A percentile compares a stretch with the other conserved stretches of the same genome.
Conservation (phyloP, 2,888 invertebrate genomes). For the Eupithecia centaureata region DNA sequence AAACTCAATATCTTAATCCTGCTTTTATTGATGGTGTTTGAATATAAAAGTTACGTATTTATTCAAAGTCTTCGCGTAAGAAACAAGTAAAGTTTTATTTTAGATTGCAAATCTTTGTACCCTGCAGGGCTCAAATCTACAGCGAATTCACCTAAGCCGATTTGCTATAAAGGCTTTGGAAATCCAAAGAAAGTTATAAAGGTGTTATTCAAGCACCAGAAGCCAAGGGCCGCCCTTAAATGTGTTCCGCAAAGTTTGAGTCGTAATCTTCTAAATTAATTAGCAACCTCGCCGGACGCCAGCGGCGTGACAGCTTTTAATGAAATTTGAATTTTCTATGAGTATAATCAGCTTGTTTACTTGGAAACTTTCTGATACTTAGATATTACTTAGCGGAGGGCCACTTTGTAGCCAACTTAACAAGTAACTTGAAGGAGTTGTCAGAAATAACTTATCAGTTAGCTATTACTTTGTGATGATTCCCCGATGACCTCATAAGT, state of each 20-base stretch:
- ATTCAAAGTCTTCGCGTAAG: neutral
- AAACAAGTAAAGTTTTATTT: neutral
- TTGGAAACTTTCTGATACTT: slow-evolving; percentile 16
- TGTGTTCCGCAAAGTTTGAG: neutral
- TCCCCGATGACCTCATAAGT: neutral
- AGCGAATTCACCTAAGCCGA: neutral
- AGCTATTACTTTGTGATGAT: neutral
- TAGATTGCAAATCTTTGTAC: neutral
- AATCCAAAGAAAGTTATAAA: neutral
- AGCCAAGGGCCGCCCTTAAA: neutral
- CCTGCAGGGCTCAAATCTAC: neutral
- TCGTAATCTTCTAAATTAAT: slow-evolving; percentile 14
- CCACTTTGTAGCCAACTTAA: neutral
- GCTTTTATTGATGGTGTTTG: neutral
- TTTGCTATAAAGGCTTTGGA: neutral
- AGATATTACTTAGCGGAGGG: neutral
- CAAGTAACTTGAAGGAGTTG: neutral
- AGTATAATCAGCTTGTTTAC: slow-evolving; percentile 30
- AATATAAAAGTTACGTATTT: neutral
- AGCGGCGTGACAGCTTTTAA: slow-evolving; percentile 30
- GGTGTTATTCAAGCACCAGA: neutral
- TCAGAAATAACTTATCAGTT: neutral
- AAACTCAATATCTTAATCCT: neutral
- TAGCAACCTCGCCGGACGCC: slow-evolving; percentile 11
- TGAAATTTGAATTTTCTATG: slow-evolving; percentile 29